Evolutionary conservation across 2,888 invertebrate species (phyloP).

Genomic region (Dioctria linearis): DNA sequence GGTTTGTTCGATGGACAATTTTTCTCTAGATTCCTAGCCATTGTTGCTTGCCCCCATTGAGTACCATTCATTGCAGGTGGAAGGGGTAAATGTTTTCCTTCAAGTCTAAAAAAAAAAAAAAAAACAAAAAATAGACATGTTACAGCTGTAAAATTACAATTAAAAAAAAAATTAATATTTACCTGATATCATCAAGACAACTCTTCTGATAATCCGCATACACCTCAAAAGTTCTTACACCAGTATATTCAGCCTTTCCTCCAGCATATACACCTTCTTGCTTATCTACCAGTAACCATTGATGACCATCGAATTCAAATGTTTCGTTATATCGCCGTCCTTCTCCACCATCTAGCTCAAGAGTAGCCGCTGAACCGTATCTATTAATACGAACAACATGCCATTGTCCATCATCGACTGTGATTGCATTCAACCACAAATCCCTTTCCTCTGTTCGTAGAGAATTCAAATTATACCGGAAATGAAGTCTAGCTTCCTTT

Average conservation of each 20-base stretch:
- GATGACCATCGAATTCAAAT: constrained; percentile 90
- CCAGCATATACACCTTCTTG: constrained; percentile 97
- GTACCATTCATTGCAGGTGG: constrained; percentile 96
- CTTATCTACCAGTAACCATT: constrained; percentile 92
- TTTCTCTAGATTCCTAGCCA: constrained; percentile 91
- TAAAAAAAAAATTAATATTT: constrained; percentile 46
- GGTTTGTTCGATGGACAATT: constrained; percentile 97
- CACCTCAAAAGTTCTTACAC: constrained; percentile 93
- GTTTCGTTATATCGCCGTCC: constrained; percentile 94
- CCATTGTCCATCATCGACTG: constrained; percentile 97
- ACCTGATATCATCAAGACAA: constrained; percentile 77
- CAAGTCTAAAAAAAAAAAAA: constrained; percentile 75
- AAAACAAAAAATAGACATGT: constrained; percentile 41
- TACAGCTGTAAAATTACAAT: constrained; percentile 71
- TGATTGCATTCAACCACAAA: constrained; percentile 90
- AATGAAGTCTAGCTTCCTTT: constrained; percentile 90
- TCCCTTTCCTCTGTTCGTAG: constrained; percentile 91
- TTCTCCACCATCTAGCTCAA: constrained; percentile 96
- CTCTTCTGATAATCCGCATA: constrained; percentile 96
- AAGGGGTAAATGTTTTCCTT: constrained; percentile 94
- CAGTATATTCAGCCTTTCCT: constrained; percentile 95
- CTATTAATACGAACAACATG: constrained; percentile 93
- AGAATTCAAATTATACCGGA: constrained; percentile 94
- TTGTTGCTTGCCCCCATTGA: constrained; percentile 96
- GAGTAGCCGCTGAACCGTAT: constrained; percentile 92